phyloP scores from a whole-genome alignment of 2,113 vertebrate genomes.

The Pogona vitticeps region DNA sequence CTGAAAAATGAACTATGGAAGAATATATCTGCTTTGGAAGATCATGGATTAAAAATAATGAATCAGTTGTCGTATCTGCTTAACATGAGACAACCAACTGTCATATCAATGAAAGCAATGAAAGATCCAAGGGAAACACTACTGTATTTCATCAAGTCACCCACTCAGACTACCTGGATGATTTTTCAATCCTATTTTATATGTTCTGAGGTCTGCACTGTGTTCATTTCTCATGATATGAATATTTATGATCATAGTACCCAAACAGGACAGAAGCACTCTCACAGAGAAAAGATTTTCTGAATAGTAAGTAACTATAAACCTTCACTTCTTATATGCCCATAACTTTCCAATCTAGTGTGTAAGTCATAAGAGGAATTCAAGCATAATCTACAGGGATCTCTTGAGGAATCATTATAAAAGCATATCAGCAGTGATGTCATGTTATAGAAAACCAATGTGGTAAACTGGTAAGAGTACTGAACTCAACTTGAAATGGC shows the following conservation, averaged over 20 bases:
- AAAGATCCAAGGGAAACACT: too few relatives aligned
- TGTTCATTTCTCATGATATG: neutral
- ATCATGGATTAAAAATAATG: too few relatives aligned
- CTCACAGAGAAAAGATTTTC: neutral
- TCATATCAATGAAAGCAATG: too few relatives aligned
- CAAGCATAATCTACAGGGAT: neutral
- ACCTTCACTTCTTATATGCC: neutral
- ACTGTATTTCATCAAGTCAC: neutral
- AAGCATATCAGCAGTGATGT: neutral
- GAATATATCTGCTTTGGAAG: too few relatives aligned
- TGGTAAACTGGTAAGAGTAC: neutral
- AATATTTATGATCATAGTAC: neutral
- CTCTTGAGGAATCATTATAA: neutral
- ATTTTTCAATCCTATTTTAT: neutral
- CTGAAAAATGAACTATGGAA: too few relatives aligned
- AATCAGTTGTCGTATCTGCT: too few relatives aligned
- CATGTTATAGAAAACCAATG: neutral
- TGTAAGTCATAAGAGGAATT: neutral
- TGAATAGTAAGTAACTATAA: neutral
- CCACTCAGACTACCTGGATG: neutral
- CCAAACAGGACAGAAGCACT: neutral
- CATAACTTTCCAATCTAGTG: neutral
- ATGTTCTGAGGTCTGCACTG: neutral
- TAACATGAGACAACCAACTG: too few relatives aligned
- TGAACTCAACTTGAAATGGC: neutral